Evolutionary conservation across 2,113 vertebrate species (phyloP).

Genomic region (Callipepla squamata): DNA sequence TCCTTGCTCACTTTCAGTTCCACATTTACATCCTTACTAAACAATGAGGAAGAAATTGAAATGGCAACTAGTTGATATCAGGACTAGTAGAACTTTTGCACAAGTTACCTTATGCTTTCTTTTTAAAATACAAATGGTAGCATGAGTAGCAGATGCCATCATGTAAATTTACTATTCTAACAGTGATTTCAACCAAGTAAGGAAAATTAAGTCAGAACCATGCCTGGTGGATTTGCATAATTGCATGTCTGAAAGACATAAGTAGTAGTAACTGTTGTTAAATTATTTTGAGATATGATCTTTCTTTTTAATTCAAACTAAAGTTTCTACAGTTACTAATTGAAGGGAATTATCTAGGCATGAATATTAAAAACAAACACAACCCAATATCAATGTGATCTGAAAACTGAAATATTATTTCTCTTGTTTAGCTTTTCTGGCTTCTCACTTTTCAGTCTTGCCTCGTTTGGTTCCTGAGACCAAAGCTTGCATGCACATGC

Average conservation of each 20-base stretch:
- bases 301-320: not conserved
- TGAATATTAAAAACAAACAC: not conserved
- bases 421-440: not conserved
- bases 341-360: conserved; percentile 10
- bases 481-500: not conserved
- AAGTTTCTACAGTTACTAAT: conserved; percentile 1
- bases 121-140: conserved; percentile 15
- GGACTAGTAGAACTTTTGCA: not conserved
- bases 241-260: conserved; percentile 7
- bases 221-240: conserved; percentile 9
- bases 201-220: not conserved
- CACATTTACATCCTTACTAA: conserved; percentile 1
- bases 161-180: conserved; percentile 2
- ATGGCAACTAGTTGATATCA: not conserved
- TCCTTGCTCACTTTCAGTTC: not conserved
- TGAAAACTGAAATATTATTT: not conserved
- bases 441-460: not conserved
- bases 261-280: conserved; percentile 17
- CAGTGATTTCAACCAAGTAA: not conserved
- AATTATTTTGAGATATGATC: conserved; percentile 18
- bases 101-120: not conserved
- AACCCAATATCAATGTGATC: not conserved
- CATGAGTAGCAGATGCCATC: not conserved
- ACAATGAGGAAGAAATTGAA: not conserved
- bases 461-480: not conserved